phyloP scores from a whole-genome alignment of 2,888 invertebrate genomes.

The Ecliptopera silaceata region DNA sequence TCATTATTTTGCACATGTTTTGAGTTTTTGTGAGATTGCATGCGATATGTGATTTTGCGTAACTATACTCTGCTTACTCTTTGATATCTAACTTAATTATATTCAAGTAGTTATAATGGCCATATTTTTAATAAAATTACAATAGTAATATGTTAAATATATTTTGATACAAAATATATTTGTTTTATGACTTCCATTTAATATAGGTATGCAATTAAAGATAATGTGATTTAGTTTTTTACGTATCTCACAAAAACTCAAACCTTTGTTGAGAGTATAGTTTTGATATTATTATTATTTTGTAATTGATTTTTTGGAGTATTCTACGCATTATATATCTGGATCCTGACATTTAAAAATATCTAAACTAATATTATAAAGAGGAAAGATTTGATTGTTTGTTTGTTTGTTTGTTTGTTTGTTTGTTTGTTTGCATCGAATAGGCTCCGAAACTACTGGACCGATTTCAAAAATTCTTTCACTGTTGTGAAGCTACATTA shows the following conservation, averaged over 20 bases:
- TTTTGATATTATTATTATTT: slow-evolving; percentile 26
- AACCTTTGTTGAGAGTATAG: slow-evolving; percentile 56
- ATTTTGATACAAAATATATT: background rate
- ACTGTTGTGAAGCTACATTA: too few relatives aligned
- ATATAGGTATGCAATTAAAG: background rate
- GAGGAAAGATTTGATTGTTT: too few relatives aligned
- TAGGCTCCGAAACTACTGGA: too few relatives aligned
- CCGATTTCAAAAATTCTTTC: too few relatives aligned
- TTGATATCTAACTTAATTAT: slow-evolving; percentile 2
- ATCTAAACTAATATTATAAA: too few relatives aligned
- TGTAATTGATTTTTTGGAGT: slow-evolving; percentile 5
- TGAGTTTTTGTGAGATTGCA: slow-evolving; percentile 52
- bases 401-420: background rate
- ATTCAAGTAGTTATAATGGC: slow-evolving; percentile 4
- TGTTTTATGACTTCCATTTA: background rate
- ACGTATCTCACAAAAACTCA: slow-evolving; percentile 49
- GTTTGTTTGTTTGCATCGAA: too few relatives aligned
- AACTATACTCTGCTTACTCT: slow-evolving; percentile 14
- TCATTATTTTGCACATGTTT: slow-evolving; percentile 49
- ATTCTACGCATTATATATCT: slow-evolving; percentile 39
- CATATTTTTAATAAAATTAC: background rate
- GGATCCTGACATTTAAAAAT: slow-evolving; percentile 37
- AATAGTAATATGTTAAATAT: slow-evolving; percentile 5
- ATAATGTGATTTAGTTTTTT: background rate
- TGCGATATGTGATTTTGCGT: slow-evolving; percentile 1